Base-by-base conservation (phyloP, 2,113 vertebrate species). In the Lophochroa leadbeateri region DNA sequence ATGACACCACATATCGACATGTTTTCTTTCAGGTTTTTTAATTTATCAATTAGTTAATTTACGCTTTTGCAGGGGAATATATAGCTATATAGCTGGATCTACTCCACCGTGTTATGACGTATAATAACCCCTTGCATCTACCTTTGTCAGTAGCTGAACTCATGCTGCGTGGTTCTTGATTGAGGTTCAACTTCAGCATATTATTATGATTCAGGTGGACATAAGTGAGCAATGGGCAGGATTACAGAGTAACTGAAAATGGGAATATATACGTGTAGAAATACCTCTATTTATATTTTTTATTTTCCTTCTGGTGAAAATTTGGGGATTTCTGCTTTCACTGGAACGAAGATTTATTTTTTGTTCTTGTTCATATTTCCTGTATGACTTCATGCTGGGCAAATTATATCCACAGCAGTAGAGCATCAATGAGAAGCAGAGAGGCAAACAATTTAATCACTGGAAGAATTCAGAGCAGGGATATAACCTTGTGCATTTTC, bases 31-130 rank as follows among this genome's bases (percentile, higher is more conserved):
- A 8, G 13, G 9, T 29, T 86, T 76, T 46, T 90, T 61, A 81
- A 81, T 95, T 94, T 94, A 89, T 78, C 69, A 95, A 63, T 69
- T n/a, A 90, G 44, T 90, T 93, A 88, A 86, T 92, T 94, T 92
- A 44, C 25, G 72, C 71, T 91, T 96, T 82, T 74, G 33, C n/a
- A 89, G 58, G 17, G 8, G 49, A 78, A 78, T 61, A 13, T 47
- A 74, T 47, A 72, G 18, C 50, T 65, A 14, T 47, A 76, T 47
- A 72, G 27, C 47, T 95, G 47, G 49, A 88, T 82, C n/a, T 24
- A 69, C 19, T 91, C 33, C 53, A 79, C 7, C 14, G 5, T 64
- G n/a, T 58, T 92, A 23, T 67, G 29, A 71, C 0, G 3, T 55
- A 71, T 94, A 84, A 67, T 44, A 87, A 82, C 10, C 17, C 11